These are phyloP conservation scores for Mormyrops boulengeri DNA, from an alignment of 2,797 vertebrate species.

Conservation along the genomic window DNA sequence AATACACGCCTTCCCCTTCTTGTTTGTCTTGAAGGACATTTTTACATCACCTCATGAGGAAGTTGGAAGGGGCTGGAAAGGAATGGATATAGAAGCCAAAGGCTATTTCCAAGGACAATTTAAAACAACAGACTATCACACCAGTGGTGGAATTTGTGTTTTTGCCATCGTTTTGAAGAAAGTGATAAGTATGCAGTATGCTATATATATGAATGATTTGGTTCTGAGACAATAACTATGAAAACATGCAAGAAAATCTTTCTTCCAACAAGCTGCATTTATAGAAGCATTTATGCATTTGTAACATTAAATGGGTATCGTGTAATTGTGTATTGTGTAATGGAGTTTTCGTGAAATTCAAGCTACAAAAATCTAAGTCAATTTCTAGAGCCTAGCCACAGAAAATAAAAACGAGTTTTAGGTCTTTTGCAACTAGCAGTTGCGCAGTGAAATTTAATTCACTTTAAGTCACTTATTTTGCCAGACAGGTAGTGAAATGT, in stretches of 20 bases:
- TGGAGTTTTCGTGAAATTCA: not conserved
- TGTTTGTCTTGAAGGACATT: not conserved
- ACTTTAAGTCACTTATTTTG: not conserved
- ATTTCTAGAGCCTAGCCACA: not conserved
- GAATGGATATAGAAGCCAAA: not conserved
- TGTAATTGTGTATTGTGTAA: not conserved
- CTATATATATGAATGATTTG: not conserved
- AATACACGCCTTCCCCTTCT: not conserved
- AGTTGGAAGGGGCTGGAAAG: not conserved
- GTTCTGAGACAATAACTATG: not conserved
- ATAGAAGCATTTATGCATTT: not conserved
- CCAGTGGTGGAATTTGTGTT: not conserved
- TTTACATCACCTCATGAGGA: not conserved
- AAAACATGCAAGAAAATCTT: not conserved
- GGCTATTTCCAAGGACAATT: not conserved
- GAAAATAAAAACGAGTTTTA: not conserved
- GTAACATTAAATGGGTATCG: not conserved
- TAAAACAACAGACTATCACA: not conserved
- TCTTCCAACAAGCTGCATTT: not conserved
- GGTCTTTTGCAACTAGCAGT: not conserved
- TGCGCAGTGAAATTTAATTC: not conserved
- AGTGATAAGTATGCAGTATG: not conserved
- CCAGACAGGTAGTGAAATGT: not conserved
- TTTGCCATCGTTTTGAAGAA: not conserved
- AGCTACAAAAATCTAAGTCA: not conserved